These are phyloP conservation scores for Hippocampus barbouri DNA, from an alignment of 2,113 vertebrate species.

Conservation along the genomic window DNA sequence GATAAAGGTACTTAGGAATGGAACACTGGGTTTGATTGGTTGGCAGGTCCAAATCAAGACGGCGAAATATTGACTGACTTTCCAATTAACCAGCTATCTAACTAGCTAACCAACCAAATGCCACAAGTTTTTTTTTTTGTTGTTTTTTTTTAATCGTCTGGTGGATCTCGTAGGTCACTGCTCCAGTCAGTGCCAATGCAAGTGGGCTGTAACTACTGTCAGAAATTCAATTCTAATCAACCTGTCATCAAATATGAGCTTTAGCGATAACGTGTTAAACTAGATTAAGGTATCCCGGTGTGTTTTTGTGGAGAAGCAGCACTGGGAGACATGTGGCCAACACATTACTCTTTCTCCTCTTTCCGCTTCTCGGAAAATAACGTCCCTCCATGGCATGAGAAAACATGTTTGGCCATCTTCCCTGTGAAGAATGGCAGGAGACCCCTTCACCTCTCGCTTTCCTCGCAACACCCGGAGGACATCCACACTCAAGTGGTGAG, in stretches of 20 bases:
- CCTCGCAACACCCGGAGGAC: slow-evolving; percentile 42
- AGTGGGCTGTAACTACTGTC: too few relatives aligned
- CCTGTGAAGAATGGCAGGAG: slow-evolving; percentile 51
- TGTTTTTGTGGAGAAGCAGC: slow-evolving; percentile 11
- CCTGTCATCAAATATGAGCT: too few relatives aligned
- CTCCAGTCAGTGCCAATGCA: too few relatives aligned
- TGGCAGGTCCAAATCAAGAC: not conserved
- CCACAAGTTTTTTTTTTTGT: too few relatives aligned
- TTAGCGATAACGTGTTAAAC: too few relatives aligned
- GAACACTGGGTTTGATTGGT: slow-evolving; percentile 11
- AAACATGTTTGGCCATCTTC: slow-evolving; percentile 66
- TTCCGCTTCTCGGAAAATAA: slow-evolving; percentile 62
- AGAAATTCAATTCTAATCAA: too few relatives aligned
- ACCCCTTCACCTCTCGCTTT: slow-evolving; percentile 28
- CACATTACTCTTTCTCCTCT: slow-evolving; percentile 60
- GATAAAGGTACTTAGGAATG: slow-evolving; percentile 20
- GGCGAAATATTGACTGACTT: not conserved
- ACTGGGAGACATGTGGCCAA: slow-evolving; percentile 73
- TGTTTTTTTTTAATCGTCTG: too few relatives aligned
- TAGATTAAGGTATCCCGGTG: too few relatives aligned
- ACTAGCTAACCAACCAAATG: too few relatives aligned
- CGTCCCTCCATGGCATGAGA: slow-evolving; percentile 58
- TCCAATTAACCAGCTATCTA: too few relatives aligned
- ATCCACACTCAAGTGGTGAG: slow-evolving; percentile 44
- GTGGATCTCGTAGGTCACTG: too few relatives aligned